Evolutionary conservation across 2,888 invertebrate genomes (phyloP).

Genomic region (Blastobasis adustella): DNA sequence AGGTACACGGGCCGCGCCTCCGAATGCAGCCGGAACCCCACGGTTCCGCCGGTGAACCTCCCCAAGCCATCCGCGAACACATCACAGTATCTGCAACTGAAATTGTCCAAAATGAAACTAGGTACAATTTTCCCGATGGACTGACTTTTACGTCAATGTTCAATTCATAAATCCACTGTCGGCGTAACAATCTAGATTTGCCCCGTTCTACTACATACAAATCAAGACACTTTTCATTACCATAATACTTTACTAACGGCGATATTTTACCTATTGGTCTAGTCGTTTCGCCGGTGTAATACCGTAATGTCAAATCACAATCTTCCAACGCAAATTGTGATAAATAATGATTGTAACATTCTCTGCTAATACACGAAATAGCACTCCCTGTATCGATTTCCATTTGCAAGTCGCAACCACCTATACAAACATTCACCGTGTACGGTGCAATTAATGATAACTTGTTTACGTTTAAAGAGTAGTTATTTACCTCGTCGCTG

Average conservation of each 20-base stretch:
- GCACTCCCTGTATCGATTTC: slow-evolving; percentile 4
- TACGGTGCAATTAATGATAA: slow-evolving; percentile 1
- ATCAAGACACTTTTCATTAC: not conserved
- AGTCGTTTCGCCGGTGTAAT: not conserved
- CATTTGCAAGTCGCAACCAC: not conserved
- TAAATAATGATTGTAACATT: not conserved
- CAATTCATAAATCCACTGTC: slow-evolving; percentile 3
- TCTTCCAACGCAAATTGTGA: not conserved
- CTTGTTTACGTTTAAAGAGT: not conserved
- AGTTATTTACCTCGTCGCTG: not conserved
- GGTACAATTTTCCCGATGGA: not conserved
- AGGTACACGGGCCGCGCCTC: slow-evolving; percentile 2
- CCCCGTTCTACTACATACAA: not conserved
- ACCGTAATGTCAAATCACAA: not conserved
- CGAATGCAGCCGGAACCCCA: slow-evolving; percentile 1
- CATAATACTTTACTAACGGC: not conserved
- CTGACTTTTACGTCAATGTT: not conserved
- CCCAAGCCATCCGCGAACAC: slow-evolving; percentile 3
- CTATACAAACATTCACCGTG: slow-evolving; percentile 2
- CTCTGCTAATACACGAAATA: slow-evolving; percentile 1
- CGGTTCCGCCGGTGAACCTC: not conserved
- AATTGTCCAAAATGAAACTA: not conserved
- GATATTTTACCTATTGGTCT: not conserved
- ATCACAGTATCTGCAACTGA: not conserved
- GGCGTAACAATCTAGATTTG: not conserved